phyloP scores from a whole-genome alignment of 1,140 invertebrate species.

The Drosophila leontia region DNA sequence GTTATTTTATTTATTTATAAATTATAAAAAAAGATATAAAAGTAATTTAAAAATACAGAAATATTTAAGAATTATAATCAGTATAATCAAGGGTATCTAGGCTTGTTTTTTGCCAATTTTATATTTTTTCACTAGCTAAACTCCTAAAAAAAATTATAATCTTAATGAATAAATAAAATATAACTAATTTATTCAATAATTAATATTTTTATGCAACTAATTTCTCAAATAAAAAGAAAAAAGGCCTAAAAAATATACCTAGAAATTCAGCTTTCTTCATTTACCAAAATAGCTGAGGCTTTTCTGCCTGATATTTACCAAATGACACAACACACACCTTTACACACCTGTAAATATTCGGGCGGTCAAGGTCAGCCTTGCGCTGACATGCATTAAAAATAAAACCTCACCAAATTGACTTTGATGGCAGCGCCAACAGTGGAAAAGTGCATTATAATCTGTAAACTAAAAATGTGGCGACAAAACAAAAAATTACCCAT shows the following conservation, averaged over 20 bases:
- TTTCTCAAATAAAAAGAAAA: neutral
- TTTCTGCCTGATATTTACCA: conserved; percentile 30
- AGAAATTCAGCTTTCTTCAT: conserved; percentile 5
- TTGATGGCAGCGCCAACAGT: conserved; percentile 41
- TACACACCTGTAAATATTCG: conserved; percentile 7
- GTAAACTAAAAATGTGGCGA: neutral
- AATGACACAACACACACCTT: conserved; percentile 22
- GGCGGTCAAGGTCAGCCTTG: conserved; percentile 39
- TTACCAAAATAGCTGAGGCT: neutral
- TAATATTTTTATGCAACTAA: too few relatives aligned
- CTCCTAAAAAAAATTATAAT: too few relatives aligned
- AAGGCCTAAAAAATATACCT: neutral
- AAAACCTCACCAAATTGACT: conserved; percentile 54
- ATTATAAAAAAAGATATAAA: too few relatives aligned
- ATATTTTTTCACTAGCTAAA: neutral
- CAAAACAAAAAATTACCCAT: conserved; percentile 4
- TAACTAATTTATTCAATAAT: too few relatives aligned
- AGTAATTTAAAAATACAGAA: too few relatives aligned
- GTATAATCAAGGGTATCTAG: too few relatives aligned
- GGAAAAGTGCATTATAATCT: conserved; percentile 32
- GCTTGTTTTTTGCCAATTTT: too few relatives aligned
- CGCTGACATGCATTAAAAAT: conserved; percentile 50
- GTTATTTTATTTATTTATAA: neutral
- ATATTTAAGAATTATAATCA: too few relatives aligned
- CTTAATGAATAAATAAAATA: too few relatives aligned